phyloP scores from a whole-genome alignment of 2,888 invertebrate species.

The Chloromyia formosa region DNA sequence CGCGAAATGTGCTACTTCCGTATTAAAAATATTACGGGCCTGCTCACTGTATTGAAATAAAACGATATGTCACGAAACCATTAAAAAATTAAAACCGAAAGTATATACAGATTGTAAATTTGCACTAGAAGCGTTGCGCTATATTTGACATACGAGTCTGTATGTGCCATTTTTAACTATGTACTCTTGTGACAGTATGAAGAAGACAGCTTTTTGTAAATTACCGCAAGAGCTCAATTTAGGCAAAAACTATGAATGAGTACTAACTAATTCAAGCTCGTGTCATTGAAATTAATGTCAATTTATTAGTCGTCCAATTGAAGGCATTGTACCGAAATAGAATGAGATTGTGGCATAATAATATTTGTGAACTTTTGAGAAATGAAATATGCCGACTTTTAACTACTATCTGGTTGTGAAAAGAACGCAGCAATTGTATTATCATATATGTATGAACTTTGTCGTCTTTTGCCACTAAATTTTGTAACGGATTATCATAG shows the following conservation, averaged over 20 bases:
- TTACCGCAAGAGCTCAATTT: slow-evolving; percentile 20
- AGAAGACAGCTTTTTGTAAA: slow-evolving; percentile 6
- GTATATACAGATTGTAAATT: slow-evolving; percentile 6
- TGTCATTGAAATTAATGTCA: slow-evolving; percentile 27
- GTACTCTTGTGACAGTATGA: too few relatives aligned
- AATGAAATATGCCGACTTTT: slow-evolving; percentile 18
- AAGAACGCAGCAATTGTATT: neutral
- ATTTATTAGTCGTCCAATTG: slow-evolving; percentile 21
- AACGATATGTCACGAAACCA: slow-evolving; percentile 48
- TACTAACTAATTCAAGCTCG: slow-evolving; percentile 27
- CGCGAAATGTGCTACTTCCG: slow-evolving; percentile 48
- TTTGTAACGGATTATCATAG: slow-evolving; percentile 5
- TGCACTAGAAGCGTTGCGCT: neutral
- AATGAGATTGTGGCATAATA: slow-evolving; percentile 2
- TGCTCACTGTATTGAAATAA: slow-evolving; percentile 35
- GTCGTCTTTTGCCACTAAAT: neutral
- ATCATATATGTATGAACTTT: neutral
- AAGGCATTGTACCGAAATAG: slow-evolving; percentile 12
- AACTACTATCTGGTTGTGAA: neutral
- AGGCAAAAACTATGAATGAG: slow-evolving; percentile 8
- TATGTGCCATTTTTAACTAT: too few relatives aligned
- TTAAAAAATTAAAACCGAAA: slow-evolving; percentile 47
- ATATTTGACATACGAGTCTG: too few relatives aligned
- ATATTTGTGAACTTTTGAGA: neutral
- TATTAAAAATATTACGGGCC: slow-evolving; percentile 44